A percentile compares a stretch with the other conserved stretches of the same genome.
Evolutionary conservation across 2,113 vertebrate genomes (phyloP).

Genomic region (Protomyctophum bolini): DNA sequence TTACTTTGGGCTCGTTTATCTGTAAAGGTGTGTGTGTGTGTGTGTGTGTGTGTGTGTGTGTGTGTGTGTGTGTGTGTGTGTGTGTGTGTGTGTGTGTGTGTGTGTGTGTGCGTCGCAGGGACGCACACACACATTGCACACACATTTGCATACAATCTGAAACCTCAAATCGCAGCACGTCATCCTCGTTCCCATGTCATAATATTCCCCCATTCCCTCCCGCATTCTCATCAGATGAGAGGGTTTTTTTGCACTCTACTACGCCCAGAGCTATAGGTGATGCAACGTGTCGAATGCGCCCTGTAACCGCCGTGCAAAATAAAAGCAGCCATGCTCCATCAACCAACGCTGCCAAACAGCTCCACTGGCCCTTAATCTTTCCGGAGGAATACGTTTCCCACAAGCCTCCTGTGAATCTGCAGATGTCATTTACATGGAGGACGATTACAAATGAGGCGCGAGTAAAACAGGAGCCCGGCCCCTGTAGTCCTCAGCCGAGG

Average conservation of each 20-base stretch:
- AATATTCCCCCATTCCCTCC: neutral
- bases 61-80: too few relatives aligned
- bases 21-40: too few relatives aligned
- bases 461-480: constrained; percentile 9
- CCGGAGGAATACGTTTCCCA: constrained; percentile 46
- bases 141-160: constrained; percentile 15
- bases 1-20: too few relatives aligned
- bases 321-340: constrained; percentile 38
- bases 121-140: neutral
- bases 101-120: too few relatives aligned
- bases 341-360: constrained; percentile 12
- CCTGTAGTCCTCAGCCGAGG: constrained; percentile 27
- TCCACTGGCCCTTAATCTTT: neutral
- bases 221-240: constrained; percentile 26
- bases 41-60: too few relatives aligned
- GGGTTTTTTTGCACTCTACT: constrained; percentile 35
- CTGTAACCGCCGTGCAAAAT: constrained; percentile 46
- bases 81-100: too few relatives aligned
- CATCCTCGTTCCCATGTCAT: neutral
- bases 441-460: constrained; percentile 51
- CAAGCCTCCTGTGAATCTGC: constrained; percentile 26
- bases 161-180: constrained; percentile 9
- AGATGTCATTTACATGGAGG: constrained; percentile 51
- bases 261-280: constrained; percentile 55
- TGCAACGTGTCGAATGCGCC: constrained; percentile 66